A percentile compares a stretch with the other conserved stretches of the same genome.
phyloP scores from a whole-genome alignment of 2,888 invertebrate species.

The Drosophila tanythrix region DNA sequence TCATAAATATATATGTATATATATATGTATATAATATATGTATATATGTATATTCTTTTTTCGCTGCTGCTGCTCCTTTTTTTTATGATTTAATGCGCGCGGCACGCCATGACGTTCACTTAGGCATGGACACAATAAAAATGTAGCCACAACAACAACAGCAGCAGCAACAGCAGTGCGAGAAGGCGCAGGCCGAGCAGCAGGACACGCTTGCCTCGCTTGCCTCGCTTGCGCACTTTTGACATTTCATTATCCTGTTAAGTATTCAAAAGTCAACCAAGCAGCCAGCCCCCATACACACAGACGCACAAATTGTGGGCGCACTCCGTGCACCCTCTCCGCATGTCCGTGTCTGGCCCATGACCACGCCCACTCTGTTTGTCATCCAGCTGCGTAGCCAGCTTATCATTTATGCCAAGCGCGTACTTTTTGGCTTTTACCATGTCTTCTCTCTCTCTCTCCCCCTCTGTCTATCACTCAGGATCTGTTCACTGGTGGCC shows the following conservation, averaged over 20 bases:
- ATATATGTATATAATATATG: slow-evolving; percentile 24
- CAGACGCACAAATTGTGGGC: slow-evolving; percentile 52
- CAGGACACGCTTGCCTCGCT: slow-evolving; percentile 64
- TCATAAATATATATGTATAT: slow-evolving; percentile 32
- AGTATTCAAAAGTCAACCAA: slow-evolving; percentile 81
- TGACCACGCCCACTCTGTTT: slow-evolving; percentile 31
- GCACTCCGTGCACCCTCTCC: slow-evolving; percentile 21
- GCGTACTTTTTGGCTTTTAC: slow-evolving; percentile 77
- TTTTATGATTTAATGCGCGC: slow-evolving; percentile 79
- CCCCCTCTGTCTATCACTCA: not conserved
- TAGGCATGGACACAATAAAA: slow-evolving; percentile 74
- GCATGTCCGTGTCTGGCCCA: slow-evolving; percentile 48
- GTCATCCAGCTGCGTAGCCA: slow-evolving; percentile 60
- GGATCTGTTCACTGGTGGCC: not conserved
- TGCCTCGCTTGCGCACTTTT: slow-evolving; percentile 77
- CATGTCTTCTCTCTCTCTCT: not conserved
- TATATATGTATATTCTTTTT: slow-evolving; percentile 23
- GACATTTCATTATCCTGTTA: slow-evolving; percentile 83
- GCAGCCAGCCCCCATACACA: slow-evolving; percentile 53
- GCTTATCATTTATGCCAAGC: slow-evolving; percentile 79
- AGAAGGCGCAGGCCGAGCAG: not conserved
- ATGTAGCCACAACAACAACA: slow-evolving; percentile 56
- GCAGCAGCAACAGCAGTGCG: slow-evolving; percentile 7
- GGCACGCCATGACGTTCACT: slow-evolving; percentile 78
- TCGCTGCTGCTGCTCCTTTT: slow-evolving; percentile 21